phyloP scores from a whole-genome alignment of 2,888 invertebrate genomes.

The Tiliacea aurago region DNA sequence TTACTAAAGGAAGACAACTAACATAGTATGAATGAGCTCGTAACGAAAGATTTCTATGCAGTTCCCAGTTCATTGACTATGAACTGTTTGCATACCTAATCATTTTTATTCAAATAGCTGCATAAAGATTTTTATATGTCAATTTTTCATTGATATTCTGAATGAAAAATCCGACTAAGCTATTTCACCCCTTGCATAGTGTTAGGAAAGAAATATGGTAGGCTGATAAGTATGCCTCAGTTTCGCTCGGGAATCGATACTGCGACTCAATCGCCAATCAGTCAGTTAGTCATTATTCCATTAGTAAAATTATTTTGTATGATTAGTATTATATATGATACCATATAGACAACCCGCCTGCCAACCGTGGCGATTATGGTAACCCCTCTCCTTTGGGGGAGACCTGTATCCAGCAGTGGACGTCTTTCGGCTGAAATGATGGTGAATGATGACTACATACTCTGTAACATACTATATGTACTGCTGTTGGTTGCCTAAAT shows the following conservation, averaged over 20 bases:
- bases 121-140: background rate
- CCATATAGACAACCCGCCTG: no score
- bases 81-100: constrained; percentile 2
- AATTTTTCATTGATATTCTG: constrained; percentile 7
- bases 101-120: constrained; percentile 16
- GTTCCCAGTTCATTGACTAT: constrained; percentile 16
- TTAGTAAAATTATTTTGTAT: background rate
- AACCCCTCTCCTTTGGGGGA: no score
- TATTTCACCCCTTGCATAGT: background rate
- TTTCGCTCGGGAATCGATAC: background rate
- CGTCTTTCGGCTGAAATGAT: no score
- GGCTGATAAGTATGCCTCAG: background rate
- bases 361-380: no score
- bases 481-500: no score
- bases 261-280: no score
- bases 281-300: background rate
- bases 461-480: no score
- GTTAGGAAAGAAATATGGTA: background rate
- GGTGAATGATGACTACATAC: no score
- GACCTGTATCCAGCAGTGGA: no score
- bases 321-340: background rate
- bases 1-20: background rate
- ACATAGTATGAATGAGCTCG: no score
- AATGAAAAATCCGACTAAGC: background rate
- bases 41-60: constrained; percentile 12